Evolutionary conservation across 2,797 vertebrate species (phyloP).

Genomic region (Eupleurogrammus muticus): DNA sequence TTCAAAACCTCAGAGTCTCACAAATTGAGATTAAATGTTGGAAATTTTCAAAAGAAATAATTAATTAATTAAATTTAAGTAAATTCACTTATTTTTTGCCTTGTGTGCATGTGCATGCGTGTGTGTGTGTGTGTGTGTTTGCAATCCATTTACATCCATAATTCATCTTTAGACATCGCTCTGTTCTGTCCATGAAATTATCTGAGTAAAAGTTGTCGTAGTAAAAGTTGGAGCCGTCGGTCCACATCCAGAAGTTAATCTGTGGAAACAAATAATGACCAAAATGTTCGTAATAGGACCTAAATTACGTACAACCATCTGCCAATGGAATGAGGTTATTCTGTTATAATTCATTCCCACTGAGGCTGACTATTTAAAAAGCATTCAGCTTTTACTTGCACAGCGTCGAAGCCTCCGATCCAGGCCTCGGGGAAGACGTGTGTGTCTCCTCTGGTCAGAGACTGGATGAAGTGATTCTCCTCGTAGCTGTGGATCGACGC

Average conservation of each 20-base stretch:
- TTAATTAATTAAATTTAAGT: too few species aligned
- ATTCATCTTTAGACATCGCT: conserved; percentile 51
- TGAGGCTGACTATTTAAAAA: too few species aligned
- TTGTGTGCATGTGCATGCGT: too few species aligned
- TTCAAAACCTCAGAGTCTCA: too few species aligned
- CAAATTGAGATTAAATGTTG: too few species aligned
- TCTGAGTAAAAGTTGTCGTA: conserved; percentile 15
- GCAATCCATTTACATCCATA: conserved; percentile 34
- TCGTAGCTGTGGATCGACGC: conserved; percentile 34
- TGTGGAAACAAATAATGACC: too few species aligned
- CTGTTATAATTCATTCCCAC: too few species aligned
- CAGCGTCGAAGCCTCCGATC: conserved; percentile 37
- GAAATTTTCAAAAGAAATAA: too few species aligned
- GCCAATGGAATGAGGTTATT: too few species aligned
- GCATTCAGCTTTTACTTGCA: conserved; percentile 12
- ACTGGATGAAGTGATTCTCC: conserved; percentile 34
- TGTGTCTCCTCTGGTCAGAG: conserved; percentile 27
- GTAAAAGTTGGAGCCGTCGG: conserved; percentile 41
- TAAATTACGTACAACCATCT: too few species aligned
- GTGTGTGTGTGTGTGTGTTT: neutral
- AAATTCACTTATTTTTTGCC: too few species aligned
- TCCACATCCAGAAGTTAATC: conserved; percentile 48
- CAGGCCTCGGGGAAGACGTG: conserved; percentile 32
- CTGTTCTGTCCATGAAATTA: rapidly evolving
- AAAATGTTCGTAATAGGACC: too few species aligned